Evolutionary conservation across 2,113 vertebrate species (phyloP), one percentile per base, ranked within the genome.

Genomic region (Falcunculus frontatus): DNA sequence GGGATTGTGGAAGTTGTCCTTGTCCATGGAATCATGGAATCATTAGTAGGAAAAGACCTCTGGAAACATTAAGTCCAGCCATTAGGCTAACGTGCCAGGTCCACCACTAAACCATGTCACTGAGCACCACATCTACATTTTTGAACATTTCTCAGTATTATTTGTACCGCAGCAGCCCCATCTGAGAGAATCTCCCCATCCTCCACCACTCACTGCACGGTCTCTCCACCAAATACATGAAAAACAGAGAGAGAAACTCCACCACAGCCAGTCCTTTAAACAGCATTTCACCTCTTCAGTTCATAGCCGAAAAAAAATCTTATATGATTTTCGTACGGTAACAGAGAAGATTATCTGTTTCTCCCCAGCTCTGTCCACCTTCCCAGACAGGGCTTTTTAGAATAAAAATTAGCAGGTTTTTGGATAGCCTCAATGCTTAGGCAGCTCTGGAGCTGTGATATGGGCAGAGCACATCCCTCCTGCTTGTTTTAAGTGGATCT

Each of bases 91-190:
- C 14, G 32, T n/a, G 55, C n/a, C 55, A 55, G 11, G 5, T 19
- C 26, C 14, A 16, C 4, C 63, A 49, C 7, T 23, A 35, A 62
- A 37, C 32, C 22, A 9, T 3, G 17, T 41, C 63, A 55, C 49
- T 16, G 22, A 55, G 30, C 21, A 76, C 14, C n/a, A 55, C 21
- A 37, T 37, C 6, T 11, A 14, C 35, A 20, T 8, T 50, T 68
- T 4, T 42, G 72, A 15, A 33, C 18, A 16, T 1, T 27, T 33
- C 32, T 63, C 0, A 0, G 4, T 57, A 42, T 6, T 52, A 1
- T 46, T 70, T 37, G 32, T 23, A 14, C 44, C 9, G 7, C 68
- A 81, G 79, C 32, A 80, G 15, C 20, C 14, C 20, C 42, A 80
- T 0, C 2, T 17, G 73, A 63, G 64, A 46, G 35, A 22, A 47